Conservation (phyloP, 2,113 vertebrate genomes). For the Synodontis membranacea region DNA sequence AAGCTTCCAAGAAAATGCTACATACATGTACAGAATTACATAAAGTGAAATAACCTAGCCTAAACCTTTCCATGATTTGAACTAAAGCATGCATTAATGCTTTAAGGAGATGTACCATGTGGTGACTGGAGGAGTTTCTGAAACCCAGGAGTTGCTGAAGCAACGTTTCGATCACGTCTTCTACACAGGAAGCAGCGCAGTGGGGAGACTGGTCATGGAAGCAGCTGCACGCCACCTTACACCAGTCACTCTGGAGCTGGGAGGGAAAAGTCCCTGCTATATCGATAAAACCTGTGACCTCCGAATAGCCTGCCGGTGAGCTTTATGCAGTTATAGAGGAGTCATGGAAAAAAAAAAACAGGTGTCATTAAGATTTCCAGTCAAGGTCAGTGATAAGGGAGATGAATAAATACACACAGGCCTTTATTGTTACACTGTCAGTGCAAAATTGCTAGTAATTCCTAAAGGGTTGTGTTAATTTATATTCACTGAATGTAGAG, state of each 20-base stretch:
- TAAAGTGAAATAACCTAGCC: background rate
- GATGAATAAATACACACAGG: background rate
- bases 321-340: background rate
- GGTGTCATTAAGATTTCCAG: background rate
- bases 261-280: constrained; percentile 92
- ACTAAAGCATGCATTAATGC: background rate
- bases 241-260: constrained; percentile 90
- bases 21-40: background rate
- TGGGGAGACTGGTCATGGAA: constrained; percentile 85
- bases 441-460: background rate
- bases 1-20: background rate
- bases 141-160: constrained; percentile 82
- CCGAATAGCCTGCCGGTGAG: constrained; percentile 80
- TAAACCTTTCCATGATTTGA: background rate
- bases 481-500: background rate
- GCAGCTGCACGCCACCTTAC: constrained; percentile 86
- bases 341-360: constrained; percentile 5
- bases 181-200: constrained; percentile 79
- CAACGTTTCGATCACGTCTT: constrained; percentile 88
- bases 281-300: constrained; percentile 86
- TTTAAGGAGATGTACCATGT: constrained; percentile 82
- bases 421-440: background rate
- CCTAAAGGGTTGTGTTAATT: background rate
- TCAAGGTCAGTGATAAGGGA: background rate
- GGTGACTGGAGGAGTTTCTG: constrained; percentile 78